phyloP scores from a whole-genome alignment of 35 echinoderm and acorn worm species.

The Diadema setosum region DNA sequence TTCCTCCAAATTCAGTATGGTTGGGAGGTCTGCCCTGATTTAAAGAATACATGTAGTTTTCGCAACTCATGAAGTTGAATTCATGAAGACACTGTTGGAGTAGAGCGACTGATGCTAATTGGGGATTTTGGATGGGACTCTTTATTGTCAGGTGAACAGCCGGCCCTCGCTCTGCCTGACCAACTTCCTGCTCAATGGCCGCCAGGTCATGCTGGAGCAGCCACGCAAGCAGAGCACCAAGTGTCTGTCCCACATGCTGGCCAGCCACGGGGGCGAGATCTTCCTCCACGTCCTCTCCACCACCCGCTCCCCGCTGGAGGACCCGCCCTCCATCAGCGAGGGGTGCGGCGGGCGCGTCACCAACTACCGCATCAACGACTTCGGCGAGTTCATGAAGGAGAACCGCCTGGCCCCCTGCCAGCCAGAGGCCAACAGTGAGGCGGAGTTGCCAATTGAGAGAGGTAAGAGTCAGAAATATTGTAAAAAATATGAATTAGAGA shows the following conservation, averaged over 20 bases:
- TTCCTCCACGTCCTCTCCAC: conserved; percentile 85
- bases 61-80: too few species aligned
- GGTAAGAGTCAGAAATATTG: conserved; percentile 14
- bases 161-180: conserved; percentile 92
- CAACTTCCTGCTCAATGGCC: conserved; percentile 94
- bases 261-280: conserved; percentile 97
- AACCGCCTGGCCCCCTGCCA: conserved; percentile 74
- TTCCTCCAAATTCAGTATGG: too few species aligned
- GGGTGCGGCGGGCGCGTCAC: conserved; percentile 91
- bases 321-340: conserved; percentile 98
- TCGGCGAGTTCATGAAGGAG: conserved; percentile 95
- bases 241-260: conserved; percentile 93
- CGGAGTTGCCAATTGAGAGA: conserved; percentile 60
- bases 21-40: too few species aligned
- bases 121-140: background rate
- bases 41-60: too few species aligned
- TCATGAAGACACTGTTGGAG: too few species aligned
- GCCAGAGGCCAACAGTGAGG: conserved; percentile 45
- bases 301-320: conserved; percentile 74
- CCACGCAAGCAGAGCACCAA: conserved; percentile 81
- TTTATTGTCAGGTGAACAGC: conserved; percentile 80
- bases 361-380: conserved; percentile 94
- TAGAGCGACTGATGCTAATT: too few species aligned
- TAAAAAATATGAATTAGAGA: too few species aligned
- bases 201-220: conserved; percentile 96